Evolutionary conservation across 2,113 vertebrate genomes (phyloP).

Genomic region (Desmodus rotundus): DNA sequence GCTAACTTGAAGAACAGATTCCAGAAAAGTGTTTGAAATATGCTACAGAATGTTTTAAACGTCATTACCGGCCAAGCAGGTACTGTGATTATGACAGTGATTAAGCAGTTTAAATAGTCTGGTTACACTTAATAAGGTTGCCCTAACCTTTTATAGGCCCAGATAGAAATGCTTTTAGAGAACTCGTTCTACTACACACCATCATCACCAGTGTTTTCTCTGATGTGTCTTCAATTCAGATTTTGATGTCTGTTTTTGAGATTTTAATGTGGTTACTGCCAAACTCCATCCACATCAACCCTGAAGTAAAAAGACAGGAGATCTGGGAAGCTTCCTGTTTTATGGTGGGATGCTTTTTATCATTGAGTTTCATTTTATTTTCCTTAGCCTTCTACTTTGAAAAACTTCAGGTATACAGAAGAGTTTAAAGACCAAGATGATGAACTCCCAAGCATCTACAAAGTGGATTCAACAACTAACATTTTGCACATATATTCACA

Average conservation of each 20-base stretch:
- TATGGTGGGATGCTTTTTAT: background rate
- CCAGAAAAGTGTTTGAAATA: background rate
- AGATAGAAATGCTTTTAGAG: background rate
- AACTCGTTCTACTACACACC: background rate
- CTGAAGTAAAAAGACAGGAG: background rate
- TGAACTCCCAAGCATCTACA: background rate
- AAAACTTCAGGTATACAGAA: background rate
- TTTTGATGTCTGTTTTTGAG: background rate
- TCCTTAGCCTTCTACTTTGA: background rate
- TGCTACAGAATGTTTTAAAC: background rate
- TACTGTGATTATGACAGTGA: background rate
- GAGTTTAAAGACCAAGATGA: background rate
- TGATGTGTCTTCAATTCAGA: background rate
- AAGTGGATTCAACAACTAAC: background rate
- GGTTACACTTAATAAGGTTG: background rate
- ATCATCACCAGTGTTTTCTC: rapidly evolving
- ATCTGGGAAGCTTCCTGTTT: too few species aligned
- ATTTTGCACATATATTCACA: rapidly evolving
- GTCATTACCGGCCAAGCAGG: background rate
- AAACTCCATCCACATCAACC: background rate
- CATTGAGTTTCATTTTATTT: background rate
- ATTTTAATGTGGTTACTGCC: too few species aligned
- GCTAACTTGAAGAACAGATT: background rate
- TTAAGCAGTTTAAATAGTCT: slow-evolving; percentile 10
- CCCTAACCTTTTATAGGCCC: background rate